Percentiles rank a stretch among this genome's conserved stretches.
Evolutionary conservation across 2,113 vertebrate species (phyloP).

Genomic region (Craseonycteris thonglongyai): DNA sequence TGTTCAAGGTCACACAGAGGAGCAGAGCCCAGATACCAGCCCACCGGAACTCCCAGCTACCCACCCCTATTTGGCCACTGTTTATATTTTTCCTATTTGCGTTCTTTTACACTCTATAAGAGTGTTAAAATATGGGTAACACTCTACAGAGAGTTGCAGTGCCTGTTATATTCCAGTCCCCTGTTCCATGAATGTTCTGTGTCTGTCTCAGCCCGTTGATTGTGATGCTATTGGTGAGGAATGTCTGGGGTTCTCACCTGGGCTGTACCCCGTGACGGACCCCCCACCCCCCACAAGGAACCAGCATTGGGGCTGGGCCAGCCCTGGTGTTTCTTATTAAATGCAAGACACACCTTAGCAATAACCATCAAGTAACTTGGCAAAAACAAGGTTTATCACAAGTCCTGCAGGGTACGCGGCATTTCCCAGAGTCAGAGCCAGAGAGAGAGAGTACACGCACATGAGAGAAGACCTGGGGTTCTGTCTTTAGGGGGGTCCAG

Average conservation of each 20-base stretch:
- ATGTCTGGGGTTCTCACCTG: not conserved
- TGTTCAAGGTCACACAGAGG: not conserved
- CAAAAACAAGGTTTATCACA: not conserved
- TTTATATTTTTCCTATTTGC: not conserved
- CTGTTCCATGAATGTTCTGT: not conserved
- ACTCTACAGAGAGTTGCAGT: not conserved
- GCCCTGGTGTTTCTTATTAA: not conserved
- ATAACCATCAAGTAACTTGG: not conserved
- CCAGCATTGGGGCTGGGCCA: too few relatives aligned
- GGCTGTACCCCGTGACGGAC: not conserved
- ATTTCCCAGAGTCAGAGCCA: not conserved
- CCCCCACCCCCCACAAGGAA: not conserved
- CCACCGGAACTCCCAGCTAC: not conserved
- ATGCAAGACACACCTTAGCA: not conserved
- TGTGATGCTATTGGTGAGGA: not conserved
- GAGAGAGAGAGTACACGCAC: too few relatives aligned
- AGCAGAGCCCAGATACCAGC: not conserved
- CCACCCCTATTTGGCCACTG: not conserved
- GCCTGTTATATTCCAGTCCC: not conserved
- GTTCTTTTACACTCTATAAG: not conserved
- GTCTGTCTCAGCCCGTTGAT: not conserved
- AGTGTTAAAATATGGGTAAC: not conserved
- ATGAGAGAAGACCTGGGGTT: not conserved
- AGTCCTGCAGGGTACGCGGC: not conserved
- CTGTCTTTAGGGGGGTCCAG: not conserved